These are phyloP conservation scores for Thermophis baileyi DNA, from an alignment of 2,113 vertebrate species.

Conservation along the genomic window DNA sequence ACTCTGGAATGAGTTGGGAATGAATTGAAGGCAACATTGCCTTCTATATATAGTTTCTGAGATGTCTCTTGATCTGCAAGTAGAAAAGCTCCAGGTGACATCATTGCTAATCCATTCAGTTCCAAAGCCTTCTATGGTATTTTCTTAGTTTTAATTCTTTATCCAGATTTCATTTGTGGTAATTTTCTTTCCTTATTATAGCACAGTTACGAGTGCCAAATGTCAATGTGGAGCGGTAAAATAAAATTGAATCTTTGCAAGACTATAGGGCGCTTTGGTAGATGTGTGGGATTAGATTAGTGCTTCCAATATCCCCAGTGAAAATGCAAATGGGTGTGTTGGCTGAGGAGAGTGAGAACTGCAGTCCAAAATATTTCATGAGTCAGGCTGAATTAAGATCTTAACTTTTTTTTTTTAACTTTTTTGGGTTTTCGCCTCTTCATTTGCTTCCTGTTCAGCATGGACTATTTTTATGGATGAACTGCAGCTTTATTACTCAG, in stretches of 20 bases:
- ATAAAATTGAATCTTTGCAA: background rate
- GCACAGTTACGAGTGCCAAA: background rate
- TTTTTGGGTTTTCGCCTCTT: background rate
- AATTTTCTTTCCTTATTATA: background rate
- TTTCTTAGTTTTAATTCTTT: background rate
- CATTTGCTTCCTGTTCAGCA: background rate
- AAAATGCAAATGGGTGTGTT: background rate
- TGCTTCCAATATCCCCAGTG: background rate
- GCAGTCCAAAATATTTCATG: background rate
- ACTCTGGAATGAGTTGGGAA: background rate
- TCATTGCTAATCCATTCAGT: background rate
- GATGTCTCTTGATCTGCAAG: background rate
- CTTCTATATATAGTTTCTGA: background rate
- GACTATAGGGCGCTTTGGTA: background rate
- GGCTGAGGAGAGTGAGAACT: background rate
- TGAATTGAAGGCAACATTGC: background rate
- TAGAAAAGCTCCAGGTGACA: background rate
- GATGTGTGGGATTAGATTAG: background rate
- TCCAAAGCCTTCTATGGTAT: background rate
- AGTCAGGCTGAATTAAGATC: background rate
- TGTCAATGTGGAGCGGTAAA: background rate
- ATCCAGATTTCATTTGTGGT: background rate
- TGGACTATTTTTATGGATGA: background rate
- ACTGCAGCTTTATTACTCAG: background rate
- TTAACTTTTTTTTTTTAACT: background rate